These are phyloP conservation scores for Scophthalmus maximus DNA, from an alignment of 2,113 vertebrate species.

Conservation along the genomic window DNA sequence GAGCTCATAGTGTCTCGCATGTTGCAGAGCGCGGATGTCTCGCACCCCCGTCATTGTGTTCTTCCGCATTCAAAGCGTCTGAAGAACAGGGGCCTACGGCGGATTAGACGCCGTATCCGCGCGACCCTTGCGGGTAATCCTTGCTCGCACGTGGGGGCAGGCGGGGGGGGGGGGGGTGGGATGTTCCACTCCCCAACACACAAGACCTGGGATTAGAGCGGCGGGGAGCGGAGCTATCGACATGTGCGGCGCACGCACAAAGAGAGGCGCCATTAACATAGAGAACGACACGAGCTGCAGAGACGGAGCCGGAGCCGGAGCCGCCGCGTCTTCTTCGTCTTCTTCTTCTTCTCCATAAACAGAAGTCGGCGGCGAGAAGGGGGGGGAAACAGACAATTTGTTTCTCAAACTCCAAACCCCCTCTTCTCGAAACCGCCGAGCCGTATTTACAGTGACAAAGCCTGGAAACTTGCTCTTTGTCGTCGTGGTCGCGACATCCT, in stretches of 20 bases:
- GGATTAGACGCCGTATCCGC: constrained; percentile 75
- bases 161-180: too few species aligned
- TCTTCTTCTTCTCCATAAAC: constrained; percentile 76
- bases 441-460: constrained; percentile 72
- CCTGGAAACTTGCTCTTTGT: constrained; percentile 67
- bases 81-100: constrained; percentile 60
- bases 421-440: background rate
- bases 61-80: constrained; percentile 35
- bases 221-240: constrained; percentile 74
- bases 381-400: constrained; percentile 55
- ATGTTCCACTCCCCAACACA: constrained; percentile 66
- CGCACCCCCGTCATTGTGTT: constrained; percentile 62
- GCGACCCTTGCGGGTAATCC: constrained; percentile 79
- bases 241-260: constrained; percentile 55
- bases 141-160: constrained; percentile 29
- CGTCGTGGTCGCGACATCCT: constrained; percentile 47
- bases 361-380: constrained; percentile 60
- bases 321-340: too few species aligned
- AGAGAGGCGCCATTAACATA: constrained; percentile 74
- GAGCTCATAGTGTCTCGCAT: constrained; percentile 53
- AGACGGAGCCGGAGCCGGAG: constrained; percentile 43
- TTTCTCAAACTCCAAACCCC: constrained; percentile 49
- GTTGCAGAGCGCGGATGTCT: constrained; percentile 53
- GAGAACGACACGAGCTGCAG: constrained; percentile 62
- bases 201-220: constrained; percentile 72